phyloP scores from a whole-genome alignment of 2,113 vertebrate species.

The Bos indicus region DNA sequence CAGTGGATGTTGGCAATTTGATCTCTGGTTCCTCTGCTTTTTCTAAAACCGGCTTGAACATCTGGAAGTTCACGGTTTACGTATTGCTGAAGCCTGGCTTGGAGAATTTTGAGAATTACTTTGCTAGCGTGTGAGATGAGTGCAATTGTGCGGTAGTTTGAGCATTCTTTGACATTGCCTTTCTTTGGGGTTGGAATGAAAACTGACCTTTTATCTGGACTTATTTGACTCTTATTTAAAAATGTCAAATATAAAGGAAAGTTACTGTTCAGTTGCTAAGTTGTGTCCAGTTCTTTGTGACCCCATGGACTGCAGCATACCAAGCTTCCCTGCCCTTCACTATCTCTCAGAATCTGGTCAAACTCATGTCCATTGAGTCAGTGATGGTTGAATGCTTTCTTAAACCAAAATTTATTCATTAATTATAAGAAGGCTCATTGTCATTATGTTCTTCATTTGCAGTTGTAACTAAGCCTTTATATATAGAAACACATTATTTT shows the following conservation, averaged over 20 bases:
- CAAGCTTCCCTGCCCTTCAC: background rate
- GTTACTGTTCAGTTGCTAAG: background rate
- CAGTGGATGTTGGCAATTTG: background rate
- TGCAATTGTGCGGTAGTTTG: fast-evolving
- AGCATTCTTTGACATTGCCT: background rate
- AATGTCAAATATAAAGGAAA: background rate
- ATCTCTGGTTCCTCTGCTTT: background rate
- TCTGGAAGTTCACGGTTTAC: background rate
- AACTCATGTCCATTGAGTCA: background rate
- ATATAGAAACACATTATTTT: background rate
- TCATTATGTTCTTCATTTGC: background rate
- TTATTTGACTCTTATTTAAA: background rate
- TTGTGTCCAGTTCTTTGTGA: background rate
- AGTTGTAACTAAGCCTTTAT: background rate
- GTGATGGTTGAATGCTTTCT: background rate
- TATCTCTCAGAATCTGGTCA: background rate
- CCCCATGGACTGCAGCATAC: background rate
- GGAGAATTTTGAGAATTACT: background rate
- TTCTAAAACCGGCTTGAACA: background rate
- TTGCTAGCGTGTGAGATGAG: background rate
- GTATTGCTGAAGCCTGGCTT: background rate
- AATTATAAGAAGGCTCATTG: background rate
- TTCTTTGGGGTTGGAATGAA: background rate
- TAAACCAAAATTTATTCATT: background rate
- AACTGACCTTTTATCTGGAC: background rate